Conservation (phyloP, 2,888 invertebrate species). For the Volucella zonaria region DNA sequence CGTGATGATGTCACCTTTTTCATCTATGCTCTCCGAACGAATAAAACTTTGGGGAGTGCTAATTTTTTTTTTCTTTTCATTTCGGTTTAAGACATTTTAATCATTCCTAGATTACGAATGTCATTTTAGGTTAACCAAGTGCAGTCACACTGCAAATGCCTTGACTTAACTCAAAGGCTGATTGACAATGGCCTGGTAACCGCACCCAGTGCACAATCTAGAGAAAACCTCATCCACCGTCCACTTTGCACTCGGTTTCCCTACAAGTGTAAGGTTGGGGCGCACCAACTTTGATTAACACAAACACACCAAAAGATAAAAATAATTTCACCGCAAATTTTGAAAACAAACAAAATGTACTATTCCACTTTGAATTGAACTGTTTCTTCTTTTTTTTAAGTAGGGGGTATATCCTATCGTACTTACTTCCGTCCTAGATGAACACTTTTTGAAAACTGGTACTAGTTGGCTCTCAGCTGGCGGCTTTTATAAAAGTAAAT, state of each 20-base stretch:
- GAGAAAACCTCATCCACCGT: background rate
- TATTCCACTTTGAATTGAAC: constrained; percentile 2
- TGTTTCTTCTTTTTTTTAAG: background rate
- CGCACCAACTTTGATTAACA: constrained; percentile 25
- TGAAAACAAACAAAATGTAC: constrained; percentile 32
- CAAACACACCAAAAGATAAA: constrained; percentile 24
- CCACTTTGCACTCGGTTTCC: background rate
- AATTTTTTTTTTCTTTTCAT: background rate
- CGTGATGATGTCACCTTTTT: constrained; percentile 71
- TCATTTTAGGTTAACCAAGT: constrained; percentile 12
- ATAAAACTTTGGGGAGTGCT: constrained; percentile 32
- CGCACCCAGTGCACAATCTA: constrained; percentile 47
- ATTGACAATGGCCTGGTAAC: constrained; percentile 27
- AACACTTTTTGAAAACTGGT: constrained; percentile 77
- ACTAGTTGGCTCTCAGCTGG: constrained; percentile 69
- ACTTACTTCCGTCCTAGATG: constrained; percentile 70
- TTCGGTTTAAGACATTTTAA: constrained; percentile 2
- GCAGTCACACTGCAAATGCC: constrained; percentile 36
- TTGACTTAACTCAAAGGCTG: constrained; percentile 8
- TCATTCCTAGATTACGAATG: constrained; percentile 14
- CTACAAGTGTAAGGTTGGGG: background rate
- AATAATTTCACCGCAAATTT: constrained; percentile 48
- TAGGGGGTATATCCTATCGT: background rate
- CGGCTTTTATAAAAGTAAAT: constrained; percentile 75
- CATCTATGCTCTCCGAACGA: constrained; percentile 27